Evolutionary conservation across 2,797 vertebrate genomes (phyloP).

Genomic region (Mastacembelus armatus): DNA sequence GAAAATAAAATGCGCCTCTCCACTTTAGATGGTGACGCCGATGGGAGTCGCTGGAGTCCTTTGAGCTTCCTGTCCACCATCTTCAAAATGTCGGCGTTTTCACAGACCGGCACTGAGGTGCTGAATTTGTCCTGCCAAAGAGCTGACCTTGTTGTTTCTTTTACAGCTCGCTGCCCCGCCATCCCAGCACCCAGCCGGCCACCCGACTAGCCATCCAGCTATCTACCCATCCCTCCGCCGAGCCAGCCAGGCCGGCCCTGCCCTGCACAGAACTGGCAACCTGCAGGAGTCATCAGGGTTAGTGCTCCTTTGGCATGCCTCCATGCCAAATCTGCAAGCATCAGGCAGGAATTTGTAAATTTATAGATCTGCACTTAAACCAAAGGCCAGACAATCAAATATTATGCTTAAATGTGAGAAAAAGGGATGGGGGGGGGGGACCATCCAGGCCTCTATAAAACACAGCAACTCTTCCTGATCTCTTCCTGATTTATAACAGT

Average conservation of each 20-base stretch:
- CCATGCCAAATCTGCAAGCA: slow-evolving; percentile 62
- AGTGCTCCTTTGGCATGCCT: slow-evolving; percentile 76
- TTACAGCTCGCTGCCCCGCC: slow-evolving; percentile 66
- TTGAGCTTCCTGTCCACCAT: slow-evolving; percentile 16
- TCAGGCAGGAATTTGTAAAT: slow-evolving; percentile 63
- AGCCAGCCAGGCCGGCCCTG: slow-evolving; percentile 27
- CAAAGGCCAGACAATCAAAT: slow-evolving; percentile 64
- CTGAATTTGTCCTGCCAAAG: slow-evolving; percentile 66
- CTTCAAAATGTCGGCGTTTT: slow-evolving; percentile 52
- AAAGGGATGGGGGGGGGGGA: neutral
- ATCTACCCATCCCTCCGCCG: slow-evolving; percentile 12
- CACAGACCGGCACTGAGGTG: slow-evolving; percentile 42
- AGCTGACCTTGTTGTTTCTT: slow-evolving; percentile 79
- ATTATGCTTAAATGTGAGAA: slow-evolving; percentile 44
- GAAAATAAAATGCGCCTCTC: slow-evolving; percentile 8
- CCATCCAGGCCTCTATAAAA: slow-evolving; percentile 34
- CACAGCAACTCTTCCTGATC: slow-evolving; percentile 33
- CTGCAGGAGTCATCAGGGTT: slow-evolving; percentile 81
- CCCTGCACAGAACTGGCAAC: slow-evolving; percentile 67
- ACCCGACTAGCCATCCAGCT: slow-evolving; percentile 14
- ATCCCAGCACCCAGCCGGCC: slow-evolving; percentile 17
- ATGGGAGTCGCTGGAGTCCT: slow-evolving; percentile 13
- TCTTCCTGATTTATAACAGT: slow-evolving; percentile 40
- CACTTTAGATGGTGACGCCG: neutral
- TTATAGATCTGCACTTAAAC: slow-evolving; percentile 71